Evolutionary conservation across 2,797 vertebrate species (phyloP), one percentile per base, ranked within the genome.

Genomic region (Bradypodion ventrale): DNA sequence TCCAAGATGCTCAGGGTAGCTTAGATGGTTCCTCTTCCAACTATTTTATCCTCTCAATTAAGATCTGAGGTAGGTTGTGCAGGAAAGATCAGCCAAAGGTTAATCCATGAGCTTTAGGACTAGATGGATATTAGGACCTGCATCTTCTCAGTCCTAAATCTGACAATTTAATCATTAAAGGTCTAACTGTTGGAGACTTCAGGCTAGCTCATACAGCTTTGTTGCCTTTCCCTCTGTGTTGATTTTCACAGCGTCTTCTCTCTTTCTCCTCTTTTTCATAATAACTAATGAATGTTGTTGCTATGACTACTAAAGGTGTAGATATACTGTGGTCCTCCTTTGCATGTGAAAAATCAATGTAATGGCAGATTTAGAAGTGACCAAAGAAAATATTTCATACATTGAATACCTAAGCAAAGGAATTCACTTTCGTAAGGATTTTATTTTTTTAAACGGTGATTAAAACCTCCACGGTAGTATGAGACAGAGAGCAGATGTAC

Each of bases 261-360:
- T 25, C 29, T 16, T 12, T 21, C 10, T 65, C 27, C 46, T 37
- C 32, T 32, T 21, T 40, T 37, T 29, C 29, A 29, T 32, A 76
- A 76, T 35, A 60, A 44, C 3, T 15, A 80, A 37, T 62, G 72
- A 82, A 63, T 32, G 35, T 9, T 10, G 6, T 68, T 52, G 62
- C 63, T 82, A 75, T 66, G 63, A 52, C 62, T 75, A 75, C 35
- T 40, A 23, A 83, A 75, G 72, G 25, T 72, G 42, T 69, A 62
- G 59, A 19, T 60, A 44, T 44, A 27, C 2, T 21, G 1, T 29
- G n/a, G 21, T 32, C 5, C 6, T 32, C 8, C 32, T 46, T 78
- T 78, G 10, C 32, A 42, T 37, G 23, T 46, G 42, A 78, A 66
- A 40, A 63, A 21, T 19, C 29, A 23, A 12, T 46, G 15, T n/a